Base-by-base conservation (phyloP, 2,797 vertebrate species). In the Catharus ustulatus region DNA sequence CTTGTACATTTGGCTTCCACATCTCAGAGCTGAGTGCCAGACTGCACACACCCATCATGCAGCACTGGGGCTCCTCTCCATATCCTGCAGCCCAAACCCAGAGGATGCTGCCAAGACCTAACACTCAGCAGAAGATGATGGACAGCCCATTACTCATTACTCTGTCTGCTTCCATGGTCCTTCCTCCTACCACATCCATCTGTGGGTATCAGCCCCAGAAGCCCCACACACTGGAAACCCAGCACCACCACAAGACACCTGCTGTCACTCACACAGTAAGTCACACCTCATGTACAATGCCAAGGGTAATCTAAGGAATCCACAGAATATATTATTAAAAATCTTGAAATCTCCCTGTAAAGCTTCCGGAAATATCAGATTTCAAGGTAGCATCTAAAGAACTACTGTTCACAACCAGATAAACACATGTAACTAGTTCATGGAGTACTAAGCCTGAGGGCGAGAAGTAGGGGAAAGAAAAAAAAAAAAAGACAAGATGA, bases 351-450 rank as follows among this genome's bases (percentile, higher is more conserved):
- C 17, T 58, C 72, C 36, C 9, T 27, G 16, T 16, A 89, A 73
- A 87, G 40, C 43, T 15, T 84, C 62, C 4, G 10, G 58, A 75
- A 87, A 68, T 49, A 95, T 11, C 66, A 52, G 26, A 84, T 94
- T 87, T 85, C 51, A 42, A 91, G 40, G 51, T 6, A 64, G 16
- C 5, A 11, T 36, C 81, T 85, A 62, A 83, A 80, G 62, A 94
- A 54, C 61, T 72, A 77, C 69, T 85, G 69, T 85, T 77, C n/a
- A 68, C 27, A 71, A 87, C 17, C 52, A 45, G 43, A 61, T 69
- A 81, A 93, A 87, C 45, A 87, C 42, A 87, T 64, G 79, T 87
- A 94, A 94, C 91, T 71, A 81, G 64, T 75, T 93, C 73, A 74
- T 18, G 43, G 58, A 76, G 51, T 85, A 81, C 82, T 26, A 27